Conservation (phyloP, 2,113 vertebrate species). For the Myiozetetes cayanensis region DNA sequence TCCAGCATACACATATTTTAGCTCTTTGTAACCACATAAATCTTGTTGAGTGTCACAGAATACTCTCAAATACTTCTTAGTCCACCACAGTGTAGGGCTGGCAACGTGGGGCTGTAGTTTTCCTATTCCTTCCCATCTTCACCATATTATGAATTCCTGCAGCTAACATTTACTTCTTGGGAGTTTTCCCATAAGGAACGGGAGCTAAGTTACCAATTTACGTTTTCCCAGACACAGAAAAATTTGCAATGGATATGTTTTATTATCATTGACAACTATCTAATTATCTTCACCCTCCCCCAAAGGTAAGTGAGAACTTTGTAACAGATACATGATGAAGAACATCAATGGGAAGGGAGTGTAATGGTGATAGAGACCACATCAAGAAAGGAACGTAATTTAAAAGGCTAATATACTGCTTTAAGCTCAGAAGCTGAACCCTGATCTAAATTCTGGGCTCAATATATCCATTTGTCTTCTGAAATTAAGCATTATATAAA, state of each 20-base stretch:
- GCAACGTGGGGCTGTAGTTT: background rate
- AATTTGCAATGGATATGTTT: background rate
- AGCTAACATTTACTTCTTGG: background rate
- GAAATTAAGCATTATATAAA: slow-evolving; percentile 69
- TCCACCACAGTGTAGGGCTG: background rate
- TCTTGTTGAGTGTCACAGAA: background rate
- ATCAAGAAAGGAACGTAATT: slow-evolving; percentile 20
- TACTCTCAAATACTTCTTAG: background rate
- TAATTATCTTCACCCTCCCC: slow-evolving; percentile 22
- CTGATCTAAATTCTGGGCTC: slow-evolving; percentile 50
- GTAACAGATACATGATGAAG: slow-evolving; percentile 16
- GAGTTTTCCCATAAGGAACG: background rate
- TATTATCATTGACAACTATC: slow-evolving; percentile 2
- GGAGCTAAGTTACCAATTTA: background rate
- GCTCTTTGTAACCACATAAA: background rate
- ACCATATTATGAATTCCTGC: background rate
- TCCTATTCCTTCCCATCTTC: background rate
- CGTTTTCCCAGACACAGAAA: background rate
- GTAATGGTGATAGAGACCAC: slow-evolving; percentile 1
- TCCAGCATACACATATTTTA: background rate
- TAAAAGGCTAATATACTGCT: slow-evolving; percentile 30
- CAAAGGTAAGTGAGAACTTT: background rate
- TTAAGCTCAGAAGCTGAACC: slow-evolving; percentile 50
- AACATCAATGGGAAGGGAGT: slow-evolving; percentile 10
- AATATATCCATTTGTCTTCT: slow-evolving; percentile 56